Evolutionary conservation across 2,797 vertebrate genomes (phyloP), one percentile per base, ranked within the genome.

Genomic region (Xerus rutilus): DNA sequence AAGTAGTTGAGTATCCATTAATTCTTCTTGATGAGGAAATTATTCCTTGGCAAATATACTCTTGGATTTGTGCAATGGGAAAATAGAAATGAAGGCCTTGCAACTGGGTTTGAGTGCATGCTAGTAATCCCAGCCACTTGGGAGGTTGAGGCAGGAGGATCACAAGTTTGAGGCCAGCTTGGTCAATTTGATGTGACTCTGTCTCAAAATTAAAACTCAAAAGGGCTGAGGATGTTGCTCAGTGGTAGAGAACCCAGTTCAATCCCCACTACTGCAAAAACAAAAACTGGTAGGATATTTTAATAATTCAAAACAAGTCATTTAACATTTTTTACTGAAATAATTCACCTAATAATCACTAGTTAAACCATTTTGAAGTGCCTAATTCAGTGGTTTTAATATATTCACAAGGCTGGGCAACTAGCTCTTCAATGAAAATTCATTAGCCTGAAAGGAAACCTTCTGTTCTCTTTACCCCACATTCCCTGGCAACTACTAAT

Each of bases 1-100:
- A 93, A 88, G 93, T 88, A 95, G 30, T 14, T 57, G 67, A 69
- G 14, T 86, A 73, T 96, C 39, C 67, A 79, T 81, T 86, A 62
- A 86, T 69, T 85, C 18, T 81, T 94, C 23, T 43, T 13, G 3
- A 21, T 93, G n/a, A 86, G 93, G 73, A 59, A 78, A 93, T 78
- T 85, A 73, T 78, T 64, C 17, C 47, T 84, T 85, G 78, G 73
- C 30, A 85, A 87, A 78, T 65, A 85, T 39, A 85, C 9, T 74
- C 88, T 85, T 70, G 6, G 7, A 89, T 3, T 83, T 59, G 35
- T 54, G 88, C 28, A 84, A 93, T 69, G 43, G n/a, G 73, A 17
- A 91, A 73, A 70, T 43, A 76, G 43, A 85, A 89, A 78, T 91
- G 32, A 91, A 88, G 77, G 47, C 1, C 59, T 78, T 57, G 39